A percentile compares a stretch with the other conserved stretches of the same genome.
These are phyloP conservation scores for Hydra vulgaris DNA, from an alignment of 30 jellyfish, hydroid and myxozoan species.

Conservation along the genomic window DNA sequence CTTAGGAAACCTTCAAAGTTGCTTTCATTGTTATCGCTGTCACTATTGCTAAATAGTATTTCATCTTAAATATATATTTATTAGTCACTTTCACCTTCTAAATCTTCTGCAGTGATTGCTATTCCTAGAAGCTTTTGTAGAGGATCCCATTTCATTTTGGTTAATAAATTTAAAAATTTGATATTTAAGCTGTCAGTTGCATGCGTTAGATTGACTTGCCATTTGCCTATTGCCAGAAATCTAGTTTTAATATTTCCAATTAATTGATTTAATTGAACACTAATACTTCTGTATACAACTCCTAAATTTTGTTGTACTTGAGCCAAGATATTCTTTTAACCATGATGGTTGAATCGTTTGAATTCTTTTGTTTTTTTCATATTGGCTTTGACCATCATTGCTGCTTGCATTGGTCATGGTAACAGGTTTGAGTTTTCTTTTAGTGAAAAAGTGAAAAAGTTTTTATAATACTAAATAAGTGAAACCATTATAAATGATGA, in stretches of 20 bases:
- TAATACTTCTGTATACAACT: no score
- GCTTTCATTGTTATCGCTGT: not conserved
- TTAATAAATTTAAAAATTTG: not conserved
- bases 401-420: no score
- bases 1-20: not conserved
- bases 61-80: not conserved
- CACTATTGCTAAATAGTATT: not conserved
- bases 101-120: not conserved
- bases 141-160: conserved; percentile 5
- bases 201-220: not conserved
- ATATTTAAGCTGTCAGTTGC: conserved; percentile 1
- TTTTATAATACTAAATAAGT: no score
- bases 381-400: no score
- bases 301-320: no score
- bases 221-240: conserved; percentile 1
- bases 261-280: no score
- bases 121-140: not conserved
- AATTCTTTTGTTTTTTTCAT: no score
- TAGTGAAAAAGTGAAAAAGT: no score
- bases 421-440: no score
- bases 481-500: no score
- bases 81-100: not conserved
- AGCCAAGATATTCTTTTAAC: no score
- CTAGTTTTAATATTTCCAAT: conserved; percentile 3
- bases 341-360: no score